Percentiles rank a stretch among this genome's conserved stretches.
Evolutionary conservation across 2,113 vertebrate genomes (phyloP).

Genomic region (Leptodactylus fuscus): DNA sequence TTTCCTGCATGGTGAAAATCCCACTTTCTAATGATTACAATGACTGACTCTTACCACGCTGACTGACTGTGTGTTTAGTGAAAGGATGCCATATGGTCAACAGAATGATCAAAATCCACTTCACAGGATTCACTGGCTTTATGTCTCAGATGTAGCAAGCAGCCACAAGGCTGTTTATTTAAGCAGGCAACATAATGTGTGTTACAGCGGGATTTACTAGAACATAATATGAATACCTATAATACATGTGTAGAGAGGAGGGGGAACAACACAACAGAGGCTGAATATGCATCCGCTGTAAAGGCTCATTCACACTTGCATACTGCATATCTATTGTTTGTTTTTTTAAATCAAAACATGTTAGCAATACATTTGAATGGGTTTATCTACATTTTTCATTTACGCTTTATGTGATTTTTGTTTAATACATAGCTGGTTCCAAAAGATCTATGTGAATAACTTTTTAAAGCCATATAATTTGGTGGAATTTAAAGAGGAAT

Average conservation of each 20-base stretch:
- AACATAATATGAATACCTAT: not conserved
- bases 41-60: constrained; percentile 1
- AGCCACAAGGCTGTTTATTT: constrained; percentile 12
- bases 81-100: constrained; percentile 38
- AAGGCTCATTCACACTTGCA: no score
- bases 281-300: not conserved
- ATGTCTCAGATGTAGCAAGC: not conserved
- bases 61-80: constrained; percentile 30
- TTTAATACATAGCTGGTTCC: no score
- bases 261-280: not conserved
- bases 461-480: no score
- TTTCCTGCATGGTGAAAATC: constrained; percentile 1
- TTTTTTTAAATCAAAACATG: no score
- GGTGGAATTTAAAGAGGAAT: no score
- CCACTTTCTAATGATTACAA: not conserved
- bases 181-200: not conserved
- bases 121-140: constrained; percentile 43
- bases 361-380: no score
- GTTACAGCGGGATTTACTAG: constrained; percentile 1
- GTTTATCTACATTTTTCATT: no score
- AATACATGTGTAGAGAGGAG: not conserved
- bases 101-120: constrained; percentile 32
- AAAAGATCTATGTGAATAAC: no score
- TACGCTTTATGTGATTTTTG: no score
- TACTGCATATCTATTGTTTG: no score